Conservation (phyloP, 2,888 invertebrate genomes). For the Ditylenchus weischeri region DNA sequence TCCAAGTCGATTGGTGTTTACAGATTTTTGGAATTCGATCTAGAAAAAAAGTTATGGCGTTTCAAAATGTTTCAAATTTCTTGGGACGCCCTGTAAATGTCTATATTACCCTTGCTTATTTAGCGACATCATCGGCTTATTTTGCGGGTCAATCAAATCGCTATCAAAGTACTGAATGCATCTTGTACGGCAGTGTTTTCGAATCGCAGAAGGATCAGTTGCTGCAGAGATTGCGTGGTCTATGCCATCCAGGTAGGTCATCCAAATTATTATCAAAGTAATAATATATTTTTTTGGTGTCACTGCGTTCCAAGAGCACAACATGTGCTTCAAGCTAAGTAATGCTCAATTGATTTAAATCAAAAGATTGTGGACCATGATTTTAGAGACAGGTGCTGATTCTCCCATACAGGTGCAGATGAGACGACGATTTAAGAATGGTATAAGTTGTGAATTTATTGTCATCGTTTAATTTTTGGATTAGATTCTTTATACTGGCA, state of each 20-base stretch:
- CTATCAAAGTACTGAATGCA: slow-evolving; percentile 29
- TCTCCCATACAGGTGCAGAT: slow-evolving; percentile 37
- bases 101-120: neutral
- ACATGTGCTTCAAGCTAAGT: slow-evolving; percentile 29
- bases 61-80: too few relatives aligned
- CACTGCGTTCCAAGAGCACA: slow-evolving; percentile 27
- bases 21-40: too few relatives aligned
- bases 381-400: slow-evolving; percentile 30
- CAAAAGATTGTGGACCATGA: neutral
- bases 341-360: neutral
- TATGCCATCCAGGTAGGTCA: slow-evolving; percentile 37
- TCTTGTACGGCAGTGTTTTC: slow-evolving; percentile 32
- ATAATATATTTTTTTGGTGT: neutral
- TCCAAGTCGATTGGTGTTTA: too few relatives aligned
- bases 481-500: slow-evolving; percentile 31
- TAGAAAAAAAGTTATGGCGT: too few relatives aligned
- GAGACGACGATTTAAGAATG: slow-evolving; percentile 30
- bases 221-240: slow-evolving; percentile 34
- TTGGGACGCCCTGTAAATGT: slow-evolving; percentile 7
- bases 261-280: slow-evolving; percentile 27
- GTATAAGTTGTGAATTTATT: too few relatives aligned
- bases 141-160: neutral
- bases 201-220: slow-evolving; percentile 27
- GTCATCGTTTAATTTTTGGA: too few relatives aligned
- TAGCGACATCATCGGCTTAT: slow-evolving; percentile 3